These are phyloP conservation scores for Sternotherus odoratus DNA, from an alignment of 2,797 vertebrate species.

Conservation along the genomic window DNA sequence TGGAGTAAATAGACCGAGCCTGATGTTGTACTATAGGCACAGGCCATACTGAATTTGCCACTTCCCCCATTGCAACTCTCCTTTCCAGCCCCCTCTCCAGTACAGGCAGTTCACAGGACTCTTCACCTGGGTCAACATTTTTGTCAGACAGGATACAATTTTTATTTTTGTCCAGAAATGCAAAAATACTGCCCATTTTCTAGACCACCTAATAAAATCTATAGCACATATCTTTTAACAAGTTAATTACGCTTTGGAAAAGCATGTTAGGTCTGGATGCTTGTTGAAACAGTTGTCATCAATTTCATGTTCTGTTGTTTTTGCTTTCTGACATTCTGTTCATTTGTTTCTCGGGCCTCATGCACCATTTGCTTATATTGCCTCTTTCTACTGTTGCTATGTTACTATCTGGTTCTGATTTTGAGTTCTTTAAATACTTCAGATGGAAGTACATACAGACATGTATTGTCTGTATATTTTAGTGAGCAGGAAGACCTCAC, in stretches of 20 bases:
- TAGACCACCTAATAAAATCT: constrained; percentile 15
- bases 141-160: background rate
- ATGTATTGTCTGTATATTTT: background rate
- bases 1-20: accelerated
- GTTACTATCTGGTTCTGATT: constrained; percentile 47
- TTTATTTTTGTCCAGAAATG: background rate
- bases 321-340: constrained; percentile 52
- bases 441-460: accelerated
- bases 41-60: accelerated
- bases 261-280: background rate
- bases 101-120: background rate
- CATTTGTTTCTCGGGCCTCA: constrained; percentile 54
- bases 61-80: background rate
- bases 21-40: accelerated
- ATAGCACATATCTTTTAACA: constrained; percentile 44
- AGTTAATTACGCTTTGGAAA: constrained; percentile 70
- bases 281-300: constrained; percentile 54
- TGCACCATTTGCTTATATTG: constrained; percentile 22
- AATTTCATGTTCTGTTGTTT: constrained; percentile 35
- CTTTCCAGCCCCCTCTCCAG: accelerated
- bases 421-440: constrained; percentile 38
- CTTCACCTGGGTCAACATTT: background rate
- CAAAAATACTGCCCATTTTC: background rate
- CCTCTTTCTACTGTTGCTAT: constrained; percentile 21
- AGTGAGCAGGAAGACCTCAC: constrained; percentile 42